These are phyloP conservation scores for Thryonomys swinderianus DNA, from an alignment of 2,113 vertebrate species.

Conservation along the genomic window DNA sequence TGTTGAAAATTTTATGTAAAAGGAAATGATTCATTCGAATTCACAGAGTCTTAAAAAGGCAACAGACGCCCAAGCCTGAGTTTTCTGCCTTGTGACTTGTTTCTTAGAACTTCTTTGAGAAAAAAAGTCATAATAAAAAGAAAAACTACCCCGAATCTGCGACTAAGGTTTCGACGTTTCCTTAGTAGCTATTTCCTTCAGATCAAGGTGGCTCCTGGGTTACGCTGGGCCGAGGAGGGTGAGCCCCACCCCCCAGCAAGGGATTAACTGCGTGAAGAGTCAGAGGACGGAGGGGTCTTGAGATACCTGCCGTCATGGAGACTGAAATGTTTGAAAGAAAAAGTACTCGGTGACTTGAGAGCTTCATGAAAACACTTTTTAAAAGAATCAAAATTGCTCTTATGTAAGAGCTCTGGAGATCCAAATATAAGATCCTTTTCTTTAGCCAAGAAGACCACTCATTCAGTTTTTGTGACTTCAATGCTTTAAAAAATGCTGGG, in stretches of 20 bases:
- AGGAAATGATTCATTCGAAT: background rate
- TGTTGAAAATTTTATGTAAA: slow-evolving; percentile 30
- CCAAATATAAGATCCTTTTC: slow-evolving; percentile 55
- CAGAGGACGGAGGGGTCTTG: background rate
- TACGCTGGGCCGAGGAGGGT: slow-evolving; percentile 66
- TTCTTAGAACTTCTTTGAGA: slow-evolving; percentile 43
- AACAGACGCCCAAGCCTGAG: background rate
- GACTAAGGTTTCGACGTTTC: slow-evolving; percentile 8
- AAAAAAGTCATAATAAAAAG: background rate
- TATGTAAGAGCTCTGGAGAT: slow-evolving; percentile 70
- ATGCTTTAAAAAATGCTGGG: slow-evolving; percentile 49
- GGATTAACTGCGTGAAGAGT: background rate
- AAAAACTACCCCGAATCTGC: background rate
- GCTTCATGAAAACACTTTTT: slow-evolving; percentile 56
- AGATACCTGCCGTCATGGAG: background rate
- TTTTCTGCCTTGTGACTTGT: background rate
- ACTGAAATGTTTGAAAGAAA: slow-evolving; percentile 13
- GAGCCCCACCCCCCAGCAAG: background rate
- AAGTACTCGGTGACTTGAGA: slow-evolving; percentile 18
- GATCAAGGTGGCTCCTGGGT: slow-evolving; percentile 52
- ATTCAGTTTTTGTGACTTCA: slow-evolving; percentile 47
- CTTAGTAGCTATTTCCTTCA: slow-evolving; percentile 62
- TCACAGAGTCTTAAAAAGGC: slow-evolving; percentile 37
- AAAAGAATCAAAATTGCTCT: slow-evolving; percentile 41
- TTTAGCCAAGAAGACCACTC: slow-evolving; percentile 34